phyloP scores from a whole-genome alignment of 30 jellyfish, hydroid and myxozoan species.

The Aurelia coerulea region DNA sequence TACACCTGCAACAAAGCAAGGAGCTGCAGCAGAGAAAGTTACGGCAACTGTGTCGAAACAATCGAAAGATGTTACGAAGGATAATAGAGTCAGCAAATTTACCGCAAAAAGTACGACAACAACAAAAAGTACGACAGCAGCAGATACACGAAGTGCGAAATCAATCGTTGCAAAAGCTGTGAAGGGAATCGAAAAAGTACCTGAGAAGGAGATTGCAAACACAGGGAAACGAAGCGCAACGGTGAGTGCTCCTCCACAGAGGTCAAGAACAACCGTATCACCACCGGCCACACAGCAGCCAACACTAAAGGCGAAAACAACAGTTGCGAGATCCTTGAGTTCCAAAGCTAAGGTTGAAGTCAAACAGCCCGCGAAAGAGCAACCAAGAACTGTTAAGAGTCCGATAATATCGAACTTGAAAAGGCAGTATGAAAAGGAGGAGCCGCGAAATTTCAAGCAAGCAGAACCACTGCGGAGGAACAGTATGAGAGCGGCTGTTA shows the following conservation, averaged over 20 bases:
- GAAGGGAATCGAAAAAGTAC: too few relatives aligned
- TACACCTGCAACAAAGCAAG: too few relatives aligned
- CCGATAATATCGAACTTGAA: slow-evolving; percentile 24
- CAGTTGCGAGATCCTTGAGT: background rate
- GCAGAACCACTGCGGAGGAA: slow-evolving; percentile 8
- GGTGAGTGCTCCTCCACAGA: background rate
- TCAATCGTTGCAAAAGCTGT: too few relatives aligned
- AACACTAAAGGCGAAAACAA: background rate
- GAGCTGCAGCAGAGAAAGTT: too few relatives aligned
- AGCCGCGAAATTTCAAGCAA: background rate
- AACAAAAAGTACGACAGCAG: too few relatives aligned
- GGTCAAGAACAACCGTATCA: background rate
- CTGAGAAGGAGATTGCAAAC: background rate
- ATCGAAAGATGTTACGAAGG: too few relatives aligned
- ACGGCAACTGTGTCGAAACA: too few relatives aligned
- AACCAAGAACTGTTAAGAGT: background rate
- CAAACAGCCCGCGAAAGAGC: background rate
- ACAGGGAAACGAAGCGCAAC: background rate
- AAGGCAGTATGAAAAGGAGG: slow-evolving; percentile 28
- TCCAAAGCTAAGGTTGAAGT: background rate
- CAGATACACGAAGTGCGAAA: too few relatives aligned
- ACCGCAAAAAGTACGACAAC: too few relatives aligned
- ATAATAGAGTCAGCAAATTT: too few relatives aligned
- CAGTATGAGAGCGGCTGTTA: slow-evolving; percentile 15
- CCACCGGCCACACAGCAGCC: background rate